A percentile compares a stretch with the other conserved stretches of the same genome.
These are phyloP conservation scores for Enchytraeus crypticus DNA, from an alignment of 2,888 invertebrate genomes.

Conservation along the genomic window DNA sequence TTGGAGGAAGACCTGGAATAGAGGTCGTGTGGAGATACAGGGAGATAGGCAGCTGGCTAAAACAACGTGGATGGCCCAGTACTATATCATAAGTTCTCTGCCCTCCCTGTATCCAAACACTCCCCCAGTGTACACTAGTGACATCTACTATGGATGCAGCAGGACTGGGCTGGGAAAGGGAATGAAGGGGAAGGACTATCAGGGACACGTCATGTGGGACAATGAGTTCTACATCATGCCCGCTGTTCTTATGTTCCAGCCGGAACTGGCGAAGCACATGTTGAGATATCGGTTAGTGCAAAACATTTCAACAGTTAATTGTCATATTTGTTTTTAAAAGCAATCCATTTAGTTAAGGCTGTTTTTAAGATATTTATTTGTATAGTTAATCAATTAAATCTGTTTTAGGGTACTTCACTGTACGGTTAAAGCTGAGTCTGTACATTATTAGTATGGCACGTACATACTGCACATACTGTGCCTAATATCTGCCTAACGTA, in stretches of 20 bases:
- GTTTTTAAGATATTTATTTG: too few species aligned
- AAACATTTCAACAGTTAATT: too few species aligned
- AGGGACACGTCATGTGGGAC: constrained; percentile 38
- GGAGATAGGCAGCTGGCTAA: constrained; percentile 28
- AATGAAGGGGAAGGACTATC: constrained; percentile 26
- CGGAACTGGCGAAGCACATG: constrained; percentile 28
- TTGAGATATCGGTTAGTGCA: constrained; percentile 29
- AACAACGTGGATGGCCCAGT: constrained; percentile 29
- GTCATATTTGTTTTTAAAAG: too few species aligned
- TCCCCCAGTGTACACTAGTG: constrained; percentile 18
- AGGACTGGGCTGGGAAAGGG: constrained; percentile 23
- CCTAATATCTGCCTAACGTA: too few species aligned
- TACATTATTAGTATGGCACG: too few species aligned
- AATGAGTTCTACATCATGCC: constrained; percentile 35
- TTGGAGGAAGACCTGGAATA: constrained; percentile 28
- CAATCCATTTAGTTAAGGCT: too few species aligned
- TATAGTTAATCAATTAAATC: too few species aligned
- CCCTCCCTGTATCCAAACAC: constrained; percentile 27
- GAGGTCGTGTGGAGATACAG: constrained; percentile 25
- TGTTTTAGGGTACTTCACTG: too few species aligned
- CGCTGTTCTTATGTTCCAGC: constrained; percentile 32
- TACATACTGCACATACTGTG: too few species aligned
- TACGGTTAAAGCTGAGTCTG: too few species aligned
- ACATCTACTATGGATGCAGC: constrained; percentile 23
- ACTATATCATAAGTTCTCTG: constrained; percentile 35